phyloP scores from a whole-genome alignment of 2,888 invertebrate genomes.

The Argyresthia goedartella region DNA sequence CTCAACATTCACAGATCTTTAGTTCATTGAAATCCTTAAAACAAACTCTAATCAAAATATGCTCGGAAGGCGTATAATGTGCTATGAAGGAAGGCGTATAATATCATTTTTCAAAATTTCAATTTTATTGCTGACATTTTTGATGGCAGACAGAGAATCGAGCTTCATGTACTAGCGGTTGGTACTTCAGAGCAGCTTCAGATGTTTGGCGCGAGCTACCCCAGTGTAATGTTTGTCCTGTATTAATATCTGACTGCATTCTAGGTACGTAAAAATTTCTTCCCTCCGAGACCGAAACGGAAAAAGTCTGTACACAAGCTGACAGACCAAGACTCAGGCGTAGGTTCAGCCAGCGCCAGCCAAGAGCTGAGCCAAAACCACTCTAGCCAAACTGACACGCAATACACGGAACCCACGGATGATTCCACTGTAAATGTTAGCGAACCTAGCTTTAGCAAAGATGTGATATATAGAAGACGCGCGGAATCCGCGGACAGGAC shows the following conservation, averaged over 20 bases:
- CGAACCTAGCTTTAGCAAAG: constrained; percentile 9
- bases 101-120: too few species aligned
- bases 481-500: constrained; percentile 32
- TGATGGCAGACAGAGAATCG: too few species aligned
- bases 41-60: too few species aligned
- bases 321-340: constrained; percentile 31
- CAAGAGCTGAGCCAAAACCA: constrained; percentile 16
- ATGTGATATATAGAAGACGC: constrained; percentile 24
- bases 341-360: constrained; percentile 26
- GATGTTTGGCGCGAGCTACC: too few species aligned
- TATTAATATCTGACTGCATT: constrained; percentile 17
- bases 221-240: too few species aligned
- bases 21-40: too few species aligned
- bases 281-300: constrained; percentile 75
- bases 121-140: too few species aligned
- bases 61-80: too few species aligned
- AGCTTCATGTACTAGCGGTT: too few species aligned
- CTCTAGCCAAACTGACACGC: background rate
- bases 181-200: too few species aligned
- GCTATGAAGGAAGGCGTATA: too few species aligned
- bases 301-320: constrained; percentile 9
- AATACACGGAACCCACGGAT: background rate
- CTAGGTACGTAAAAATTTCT: constrained; percentile 77
- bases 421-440: background rate
- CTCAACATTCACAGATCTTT: too few species aligned